Conservation (phyloP, 2,797 vertebrate species). For the Periparus ater region DNA sequence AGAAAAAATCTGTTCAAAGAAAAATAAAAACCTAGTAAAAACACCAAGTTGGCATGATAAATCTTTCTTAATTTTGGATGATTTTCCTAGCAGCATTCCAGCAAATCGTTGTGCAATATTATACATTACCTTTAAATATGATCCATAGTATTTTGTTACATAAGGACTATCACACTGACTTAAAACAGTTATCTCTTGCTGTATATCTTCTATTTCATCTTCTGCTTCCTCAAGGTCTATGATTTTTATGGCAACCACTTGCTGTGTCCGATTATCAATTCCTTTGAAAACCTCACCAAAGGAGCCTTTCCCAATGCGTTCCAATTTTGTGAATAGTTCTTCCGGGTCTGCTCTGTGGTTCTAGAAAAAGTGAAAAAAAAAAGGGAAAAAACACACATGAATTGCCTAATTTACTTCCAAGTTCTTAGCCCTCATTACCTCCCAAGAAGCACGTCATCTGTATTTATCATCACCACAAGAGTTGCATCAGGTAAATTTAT, state of each 20-base stretch:
- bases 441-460: not conserved
- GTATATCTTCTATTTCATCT: slow-evolving; percentile 85
- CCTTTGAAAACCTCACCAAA: slow-evolving; percentile 86
- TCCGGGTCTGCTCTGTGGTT: slow-evolving; percentile 83
- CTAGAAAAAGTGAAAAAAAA: slow-evolving; percentile 18
- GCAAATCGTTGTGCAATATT: not conserved
- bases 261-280: slow-evolving; percentile 82
- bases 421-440: not conserved
- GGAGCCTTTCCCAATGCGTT: slow-evolving; percentile 84
- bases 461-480: not conserved
- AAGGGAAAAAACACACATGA: not conserved
- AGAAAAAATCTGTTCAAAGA: not conserved
- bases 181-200: slow-evolving; percentile 84
- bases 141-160: slow-evolving; percentile 84
- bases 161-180: slow-evolving; percentile 85
- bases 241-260: slow-evolving; percentile 85
- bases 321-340: slow-evolving; percentile 82
- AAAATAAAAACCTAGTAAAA: not conserved
- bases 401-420: not conserved
- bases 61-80: not conserved
- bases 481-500: not conserved
- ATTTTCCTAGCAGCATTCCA: not conserved
- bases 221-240: slow-evolving; percentile 84
- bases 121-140: slow-evolving; percentile 82
- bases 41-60: not conserved